Conservation (phyloP, 2,797 vertebrate genomes). For the Artibeus jamaicensis region DNA sequence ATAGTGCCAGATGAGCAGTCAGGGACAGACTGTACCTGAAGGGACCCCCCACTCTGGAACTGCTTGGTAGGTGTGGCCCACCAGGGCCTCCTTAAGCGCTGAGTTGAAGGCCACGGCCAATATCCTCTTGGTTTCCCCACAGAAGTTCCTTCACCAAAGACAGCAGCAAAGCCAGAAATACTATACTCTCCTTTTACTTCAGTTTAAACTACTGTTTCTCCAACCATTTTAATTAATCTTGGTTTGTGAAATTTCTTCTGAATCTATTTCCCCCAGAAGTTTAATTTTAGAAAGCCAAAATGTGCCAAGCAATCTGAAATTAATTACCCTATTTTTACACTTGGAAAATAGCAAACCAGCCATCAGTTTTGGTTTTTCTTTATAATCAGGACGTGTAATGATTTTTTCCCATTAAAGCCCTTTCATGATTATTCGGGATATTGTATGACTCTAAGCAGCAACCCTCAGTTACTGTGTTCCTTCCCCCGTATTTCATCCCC, state of each 20-base stretch:
- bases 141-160: neutral
- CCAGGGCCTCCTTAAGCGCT: neutral
- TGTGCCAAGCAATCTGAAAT: conserved; percentile 54
- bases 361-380: conserved; percentile 26
- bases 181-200: neutral
- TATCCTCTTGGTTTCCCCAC: neutral
- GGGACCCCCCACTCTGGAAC: neutral
- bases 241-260: conserved; percentile 30
- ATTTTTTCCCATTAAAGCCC: neutral
- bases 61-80: neutral
- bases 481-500: neutral
- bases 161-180: neutral
- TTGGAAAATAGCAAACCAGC: conserved; percentile 54
- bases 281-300: conserved; percentile 61
- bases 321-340: conserved; percentile 54
- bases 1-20: neutral
- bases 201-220: neutral
- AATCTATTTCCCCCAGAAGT: conserved; percentile 25
- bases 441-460: neutral
- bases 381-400: neutral
- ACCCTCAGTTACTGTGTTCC: neutral
- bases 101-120: neutral
- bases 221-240: conserved; percentile 45
- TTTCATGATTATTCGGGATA: neutral
- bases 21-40: neutral